phyloP scores from a whole-genome alignment of 2,888 invertebrate genomes.

The Stegophylla sp. region DNA sequence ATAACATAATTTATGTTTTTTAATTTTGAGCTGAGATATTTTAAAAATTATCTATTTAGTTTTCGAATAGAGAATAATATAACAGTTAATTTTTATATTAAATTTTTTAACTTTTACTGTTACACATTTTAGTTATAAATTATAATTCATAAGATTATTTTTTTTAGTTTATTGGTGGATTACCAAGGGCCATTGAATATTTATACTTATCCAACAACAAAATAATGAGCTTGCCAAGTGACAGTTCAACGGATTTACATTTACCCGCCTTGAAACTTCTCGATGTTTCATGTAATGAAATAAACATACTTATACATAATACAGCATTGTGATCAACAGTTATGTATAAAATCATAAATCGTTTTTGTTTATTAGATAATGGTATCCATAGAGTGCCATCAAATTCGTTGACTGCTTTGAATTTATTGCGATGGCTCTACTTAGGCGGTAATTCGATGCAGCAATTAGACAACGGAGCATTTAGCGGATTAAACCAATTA shows the following conservation, averaged over 20 bases:
- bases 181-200: conserved; percentile 80
- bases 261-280: conserved; percentile 76
- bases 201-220: conserved; percentile 76
- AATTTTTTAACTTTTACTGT: not conserved
- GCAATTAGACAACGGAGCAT: conserved; percentile 72
- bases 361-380: conserved; percentile 67
- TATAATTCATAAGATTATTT: not conserved
- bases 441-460: conserved; percentile 78
- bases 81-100: not conserved
- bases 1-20: no score
- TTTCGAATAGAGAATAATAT: not conserved
- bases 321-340: not conserved
- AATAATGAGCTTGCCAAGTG: conserved; percentile 72
- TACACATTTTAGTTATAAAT: no score
- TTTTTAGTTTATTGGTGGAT: conserved; percentile 71
- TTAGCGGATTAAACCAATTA: conserved; percentile 74
- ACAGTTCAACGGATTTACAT: conserved; percentile 74
- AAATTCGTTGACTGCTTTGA: conserved; percentile 72
- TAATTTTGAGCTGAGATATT: no score
- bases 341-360: not conserved
- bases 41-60: not conserved
- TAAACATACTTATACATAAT: conserved; percentile 14
- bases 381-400: conserved; percentile 75
- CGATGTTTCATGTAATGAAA: conserved; percentile 71
- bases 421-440: conserved; percentile 74